Evolutionary conservation across 1,140 invertebrate genomes (phyloP).

Genomic region (Bombus affinis): DNA sequence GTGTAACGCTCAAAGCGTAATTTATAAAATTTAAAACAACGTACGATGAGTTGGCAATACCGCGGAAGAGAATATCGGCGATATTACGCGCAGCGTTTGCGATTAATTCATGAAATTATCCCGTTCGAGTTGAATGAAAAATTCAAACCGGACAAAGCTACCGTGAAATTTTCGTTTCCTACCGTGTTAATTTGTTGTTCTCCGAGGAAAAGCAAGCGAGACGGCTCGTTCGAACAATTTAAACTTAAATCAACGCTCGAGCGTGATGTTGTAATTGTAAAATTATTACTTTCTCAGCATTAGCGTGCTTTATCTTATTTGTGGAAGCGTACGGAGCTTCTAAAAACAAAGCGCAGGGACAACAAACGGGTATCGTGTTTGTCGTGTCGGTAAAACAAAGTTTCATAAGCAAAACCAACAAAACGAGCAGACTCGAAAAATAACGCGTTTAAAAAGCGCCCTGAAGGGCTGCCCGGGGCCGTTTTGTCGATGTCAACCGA

Average conservation of each 20-base stretch:
- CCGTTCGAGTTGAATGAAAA: constrained; percentile 23
- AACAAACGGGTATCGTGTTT: not conserved
- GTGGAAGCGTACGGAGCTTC: not conserved
- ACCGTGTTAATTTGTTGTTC: not conserved
- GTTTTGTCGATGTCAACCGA: constrained; percentile 25
- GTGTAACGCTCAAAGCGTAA: not conserved
- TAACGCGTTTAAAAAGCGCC: constrained; percentile 20
- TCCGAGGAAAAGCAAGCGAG: not conserved
- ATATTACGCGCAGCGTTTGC: not conserved
- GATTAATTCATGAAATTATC: constrained; percentile 34
- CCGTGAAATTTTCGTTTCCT: not conserved
- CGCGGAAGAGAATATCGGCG: not conserved
- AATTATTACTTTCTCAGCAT: not conserved
- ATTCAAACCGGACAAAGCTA: constrained; percentile 32
- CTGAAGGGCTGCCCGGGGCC: not conserved
- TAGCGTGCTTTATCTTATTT: not conserved
- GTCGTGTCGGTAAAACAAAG: constrained; percentile 2
- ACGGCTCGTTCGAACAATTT: too few species aligned
- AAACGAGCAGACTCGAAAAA: constrained; percentile 27
- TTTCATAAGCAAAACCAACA: not conserved
- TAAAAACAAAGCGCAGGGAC: not conserved
- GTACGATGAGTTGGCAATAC: not conserved
- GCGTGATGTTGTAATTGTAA: not conserved
- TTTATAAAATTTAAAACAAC: not conserved
- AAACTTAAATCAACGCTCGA: not conserved